Conservation (phyloP, 64 coral and sea anemone species). For the Anthopleura sola region DNA sequence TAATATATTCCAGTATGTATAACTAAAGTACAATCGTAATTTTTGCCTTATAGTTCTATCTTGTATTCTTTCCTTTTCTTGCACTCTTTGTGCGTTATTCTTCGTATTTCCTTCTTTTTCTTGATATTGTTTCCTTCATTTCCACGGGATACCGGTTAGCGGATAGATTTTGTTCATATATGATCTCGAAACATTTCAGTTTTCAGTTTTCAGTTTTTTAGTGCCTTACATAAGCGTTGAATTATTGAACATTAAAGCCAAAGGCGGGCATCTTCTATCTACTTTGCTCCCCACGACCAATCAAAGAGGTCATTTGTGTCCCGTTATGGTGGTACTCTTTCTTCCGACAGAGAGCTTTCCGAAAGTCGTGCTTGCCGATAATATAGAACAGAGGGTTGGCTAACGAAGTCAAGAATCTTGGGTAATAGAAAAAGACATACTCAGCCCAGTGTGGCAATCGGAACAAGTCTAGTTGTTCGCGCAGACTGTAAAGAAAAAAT, state of each 20-base stretch:
- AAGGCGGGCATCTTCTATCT: background rate
- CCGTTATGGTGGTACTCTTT: background rate
- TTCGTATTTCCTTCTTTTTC: background rate
- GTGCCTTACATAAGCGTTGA: background rate
- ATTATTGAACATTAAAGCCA: background rate
- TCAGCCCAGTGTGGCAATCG: slow-evolving; percentile 37
- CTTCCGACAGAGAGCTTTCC: slow-evolving; percentile 23
- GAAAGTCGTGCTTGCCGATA: slow-evolving; percentile 68
- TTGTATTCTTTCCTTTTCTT: background rate
- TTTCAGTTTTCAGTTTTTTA: background rate
- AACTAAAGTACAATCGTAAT: background rate
- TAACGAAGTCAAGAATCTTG: slow-evolving; percentile 61
- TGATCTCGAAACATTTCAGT: background rate
- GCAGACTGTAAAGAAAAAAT: slow-evolving; percentile 49
- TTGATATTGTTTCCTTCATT: background rate
- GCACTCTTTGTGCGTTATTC: background rate
- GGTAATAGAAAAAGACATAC: slow-evolving; percentile 54
- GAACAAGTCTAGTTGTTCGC: background rate
- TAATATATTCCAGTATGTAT: no score
- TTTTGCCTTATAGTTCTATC: background rate
- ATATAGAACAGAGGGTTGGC: slow-evolving; percentile 60
- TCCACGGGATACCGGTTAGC: background rate
- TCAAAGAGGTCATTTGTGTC: background rate
- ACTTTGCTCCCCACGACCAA: background rate
- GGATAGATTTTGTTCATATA: background rate